These are phyloP conservation scores for Xerus inauris DNA, from an alignment of 2,113 vertebrate species.

Conservation along the genomic window DNA sequence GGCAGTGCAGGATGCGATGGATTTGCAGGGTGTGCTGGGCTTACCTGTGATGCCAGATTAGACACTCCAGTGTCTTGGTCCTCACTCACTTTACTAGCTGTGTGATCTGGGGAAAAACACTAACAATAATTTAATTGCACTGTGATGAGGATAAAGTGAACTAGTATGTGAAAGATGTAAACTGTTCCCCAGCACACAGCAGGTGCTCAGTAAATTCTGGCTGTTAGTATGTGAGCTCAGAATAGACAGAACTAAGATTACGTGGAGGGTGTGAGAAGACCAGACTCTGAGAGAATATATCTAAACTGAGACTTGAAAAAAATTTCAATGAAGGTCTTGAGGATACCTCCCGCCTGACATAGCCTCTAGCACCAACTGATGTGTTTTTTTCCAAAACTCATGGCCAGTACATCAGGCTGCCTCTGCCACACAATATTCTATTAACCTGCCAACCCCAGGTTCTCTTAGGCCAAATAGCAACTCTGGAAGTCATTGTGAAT, in stretches of 20 bases:
- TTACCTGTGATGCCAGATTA: background rate
- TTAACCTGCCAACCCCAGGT: background rate
- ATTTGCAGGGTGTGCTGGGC: fast-evolving
- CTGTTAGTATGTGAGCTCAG: background rate
- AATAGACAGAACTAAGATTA: background rate
- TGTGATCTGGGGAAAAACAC: background rate
- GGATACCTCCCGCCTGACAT: background rate
- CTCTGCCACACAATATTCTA: background rate
- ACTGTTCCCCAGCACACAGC: background rate
- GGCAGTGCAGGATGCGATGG: fast-evolving
- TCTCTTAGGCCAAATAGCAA: background rate
- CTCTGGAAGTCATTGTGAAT: background rate
- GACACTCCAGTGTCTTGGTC: fast-evolving
- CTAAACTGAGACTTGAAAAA: background rate
- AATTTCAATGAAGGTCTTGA: background rate
- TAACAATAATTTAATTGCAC: background rate
- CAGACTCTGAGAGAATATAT: background rate
- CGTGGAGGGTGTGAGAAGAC: background rate
- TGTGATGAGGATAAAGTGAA: background rate
- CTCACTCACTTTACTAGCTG: background rate
- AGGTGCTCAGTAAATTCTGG: background rate
- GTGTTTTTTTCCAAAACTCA: background rate
- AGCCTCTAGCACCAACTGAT: background rate
- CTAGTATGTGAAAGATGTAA: background rate
- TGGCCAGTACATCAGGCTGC: background rate